These are phyloP conservation scores for Anoncus sp. DNA, from an alignment of 2,888 invertebrate species.

Conservation along the genomic window DNA sequence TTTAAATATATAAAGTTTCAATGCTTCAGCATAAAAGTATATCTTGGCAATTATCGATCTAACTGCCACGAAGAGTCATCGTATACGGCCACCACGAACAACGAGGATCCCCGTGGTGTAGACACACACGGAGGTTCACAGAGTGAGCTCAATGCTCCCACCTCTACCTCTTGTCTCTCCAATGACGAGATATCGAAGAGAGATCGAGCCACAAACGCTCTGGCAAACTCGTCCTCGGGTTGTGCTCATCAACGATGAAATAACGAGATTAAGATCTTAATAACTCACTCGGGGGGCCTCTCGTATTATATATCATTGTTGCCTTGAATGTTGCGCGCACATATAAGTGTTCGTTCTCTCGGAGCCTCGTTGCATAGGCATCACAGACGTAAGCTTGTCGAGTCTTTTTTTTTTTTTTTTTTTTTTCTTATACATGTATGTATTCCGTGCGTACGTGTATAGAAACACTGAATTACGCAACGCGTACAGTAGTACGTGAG, in stretches of 20 bases:
- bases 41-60: conserved; percentile 62
- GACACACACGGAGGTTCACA: conserved; percentile 32
- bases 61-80: conserved; percentile 58
- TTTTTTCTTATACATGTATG: neutral
- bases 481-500: conserved; percentile 11
- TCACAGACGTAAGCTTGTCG: no score
- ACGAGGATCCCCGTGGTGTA: conserved; percentile 35
- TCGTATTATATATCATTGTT: no score
- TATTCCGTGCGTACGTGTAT: no score
- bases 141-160: conserved; percentile 34
- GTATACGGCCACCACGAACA: conserved; percentile 54
- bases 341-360: no score
- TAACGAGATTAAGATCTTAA: conserved; percentile 76
- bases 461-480: conserved; percentile 51
- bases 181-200: conserved; percentile 35
- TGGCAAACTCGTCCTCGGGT: conserved; percentile 54
- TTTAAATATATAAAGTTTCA: conserved; percentile 16
- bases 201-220: conserved; percentile 38
- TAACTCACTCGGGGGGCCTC: conserved; percentile 72
- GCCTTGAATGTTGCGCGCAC: no score
- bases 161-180: neutral
- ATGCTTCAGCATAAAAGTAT: conserved; percentile 47
- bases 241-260: conserved; percentile 69
- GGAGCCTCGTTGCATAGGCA: no score
- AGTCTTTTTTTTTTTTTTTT: no score